A percentile compares a stretch with the other conserved stretches of the same genome.
These are phyloP conservation scores for Oryzias melastigma DNA, from an alignment of 2,113 vertebrate genomes.

Conservation along the genomic window DNA sequence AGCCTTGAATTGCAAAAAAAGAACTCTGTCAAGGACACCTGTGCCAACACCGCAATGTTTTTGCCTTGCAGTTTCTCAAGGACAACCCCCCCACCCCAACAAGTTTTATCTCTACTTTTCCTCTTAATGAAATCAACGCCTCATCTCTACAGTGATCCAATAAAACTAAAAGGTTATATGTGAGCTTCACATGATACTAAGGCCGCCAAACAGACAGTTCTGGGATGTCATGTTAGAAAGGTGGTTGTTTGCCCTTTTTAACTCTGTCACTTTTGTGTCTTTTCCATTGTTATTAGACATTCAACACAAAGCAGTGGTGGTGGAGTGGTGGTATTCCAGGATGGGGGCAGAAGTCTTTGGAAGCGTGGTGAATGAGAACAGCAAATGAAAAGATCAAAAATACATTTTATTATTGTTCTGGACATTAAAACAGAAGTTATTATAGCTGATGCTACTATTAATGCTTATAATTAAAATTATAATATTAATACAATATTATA, in stretches of 20 bases:
- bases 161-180: conserved; percentile 57
- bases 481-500: too few relatives aligned
- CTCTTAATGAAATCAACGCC: conserved; percentile 57
- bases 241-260: background rate
- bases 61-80: conserved; percentile 49
- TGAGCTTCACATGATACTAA: conserved; percentile 45
- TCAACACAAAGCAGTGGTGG: too few relatives aligned
- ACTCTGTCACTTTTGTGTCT: too few relatives aligned
- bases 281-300: too few relatives aligned
- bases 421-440: too few relatives aligned
- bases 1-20: conserved; percentile 19
- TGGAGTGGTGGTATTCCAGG: too few relatives aligned
- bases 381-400: too few relatives aligned
- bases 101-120: conserved; percentile 25
- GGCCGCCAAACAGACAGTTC: conserved; percentile 30
- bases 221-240: conserved; percentile 38
- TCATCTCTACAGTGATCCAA: conserved; percentile 56
- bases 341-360: too few relatives aligned
- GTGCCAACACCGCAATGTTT: conserved; percentile 23
- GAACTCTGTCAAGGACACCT: conserved; percentile 15
- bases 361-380: too few relatives aligned
- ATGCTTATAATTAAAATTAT: too few relatives aligned
- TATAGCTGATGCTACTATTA: too few relatives aligned
- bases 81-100: conserved; percentile 29
- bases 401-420: too few relatives aligned